These are phyloP conservation scores for Rotaria socialis DNA, from an alignment of 2,888 invertebrate species.

Conservation along the genomic window DNA sequence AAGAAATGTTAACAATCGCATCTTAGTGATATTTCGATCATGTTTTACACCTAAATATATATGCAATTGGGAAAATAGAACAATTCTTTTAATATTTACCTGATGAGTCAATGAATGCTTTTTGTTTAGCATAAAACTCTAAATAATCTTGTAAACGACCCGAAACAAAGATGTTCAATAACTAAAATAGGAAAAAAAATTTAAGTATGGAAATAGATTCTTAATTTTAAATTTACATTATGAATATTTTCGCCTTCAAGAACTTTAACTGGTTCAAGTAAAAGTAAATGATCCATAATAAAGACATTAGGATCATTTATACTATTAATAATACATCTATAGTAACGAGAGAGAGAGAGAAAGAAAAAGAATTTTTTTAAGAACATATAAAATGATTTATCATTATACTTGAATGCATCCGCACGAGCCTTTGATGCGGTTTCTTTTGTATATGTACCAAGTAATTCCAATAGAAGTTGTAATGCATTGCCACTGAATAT, in stretches of 20 bases:
- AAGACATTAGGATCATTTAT: conserved; percentile 79
- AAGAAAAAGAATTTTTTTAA: neutral
- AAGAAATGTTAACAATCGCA: conserved; percentile 92
- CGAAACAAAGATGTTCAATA: conserved; percentile 86
- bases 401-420: conserved; percentile 41
- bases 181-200: conserved; percentile 52
- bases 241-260: conserved; percentile 90
- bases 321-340: conserved; percentile 45
- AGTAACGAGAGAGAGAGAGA: no score
- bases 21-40: conserved; percentile 89
- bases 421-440: conserved; percentile 45
- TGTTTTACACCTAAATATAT: conserved; percentile 70
- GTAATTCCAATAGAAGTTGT: conserved; percentile 36
- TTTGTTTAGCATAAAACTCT: conserved; percentile 83
- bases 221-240: conserved; percentile 63
- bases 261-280: conserved; percentile 86
- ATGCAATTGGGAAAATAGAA: no score
- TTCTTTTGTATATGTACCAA: conserved; percentile 45
- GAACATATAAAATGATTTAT: neutral
- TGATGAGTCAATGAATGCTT: conserved; percentile 73
- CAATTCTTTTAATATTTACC: conserved; percentile 50
- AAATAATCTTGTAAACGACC: conserved; percentile 86
- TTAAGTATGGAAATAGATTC: no score
- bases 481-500: conserved; percentile 31
- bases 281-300: conserved; percentile 83